phyloP scores from a whole-genome alignment of 2,888 invertebrate genomes.

The Agriopis marginaria region DNA sequence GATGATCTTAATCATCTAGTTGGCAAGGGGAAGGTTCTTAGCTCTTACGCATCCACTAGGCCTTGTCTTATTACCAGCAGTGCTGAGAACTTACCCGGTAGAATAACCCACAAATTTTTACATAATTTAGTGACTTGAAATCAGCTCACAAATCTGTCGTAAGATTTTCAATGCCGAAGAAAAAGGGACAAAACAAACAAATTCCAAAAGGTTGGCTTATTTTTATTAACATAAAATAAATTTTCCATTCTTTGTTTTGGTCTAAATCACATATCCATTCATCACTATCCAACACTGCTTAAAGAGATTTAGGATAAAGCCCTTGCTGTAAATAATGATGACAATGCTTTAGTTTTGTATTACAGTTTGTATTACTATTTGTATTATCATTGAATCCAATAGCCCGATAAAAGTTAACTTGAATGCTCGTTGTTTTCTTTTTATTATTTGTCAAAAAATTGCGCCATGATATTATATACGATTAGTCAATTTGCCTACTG shows the following conservation, averaged over 20 bases:
- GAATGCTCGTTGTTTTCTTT: not conserved
- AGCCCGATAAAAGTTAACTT: not conserved
- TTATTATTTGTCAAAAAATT: not conserved
- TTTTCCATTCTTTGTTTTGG: too few relatives aligned
- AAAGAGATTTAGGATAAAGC: not conserved
- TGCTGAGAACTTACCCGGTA: too few relatives aligned
- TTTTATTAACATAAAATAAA: not conserved
- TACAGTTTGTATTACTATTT: not conserved
- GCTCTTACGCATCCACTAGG: not conserved
- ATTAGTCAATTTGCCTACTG: not conserved
- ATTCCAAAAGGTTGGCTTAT: constrained; percentile 51
- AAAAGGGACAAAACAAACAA: constrained; percentile 59
- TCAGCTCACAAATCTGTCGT: not conserved
- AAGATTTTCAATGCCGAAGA: constrained; percentile 61
- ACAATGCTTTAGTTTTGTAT: not conserved
- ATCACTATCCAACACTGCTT: not conserved
- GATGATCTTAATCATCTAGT: too few relatives aligned
- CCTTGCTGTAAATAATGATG: not conserved
- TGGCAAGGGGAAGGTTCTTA: too few relatives aligned
- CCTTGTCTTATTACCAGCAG: not conserved
- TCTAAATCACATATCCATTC: too few relatives aligned
- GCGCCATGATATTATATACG: not conserved
- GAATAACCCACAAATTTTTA: not conserved
- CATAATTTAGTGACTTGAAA: not conserved
- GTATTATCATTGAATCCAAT: not conserved